Base-by-base conservation (phyloP, 1,140 invertebrate species). In the Amyelois transitella region DNA sequence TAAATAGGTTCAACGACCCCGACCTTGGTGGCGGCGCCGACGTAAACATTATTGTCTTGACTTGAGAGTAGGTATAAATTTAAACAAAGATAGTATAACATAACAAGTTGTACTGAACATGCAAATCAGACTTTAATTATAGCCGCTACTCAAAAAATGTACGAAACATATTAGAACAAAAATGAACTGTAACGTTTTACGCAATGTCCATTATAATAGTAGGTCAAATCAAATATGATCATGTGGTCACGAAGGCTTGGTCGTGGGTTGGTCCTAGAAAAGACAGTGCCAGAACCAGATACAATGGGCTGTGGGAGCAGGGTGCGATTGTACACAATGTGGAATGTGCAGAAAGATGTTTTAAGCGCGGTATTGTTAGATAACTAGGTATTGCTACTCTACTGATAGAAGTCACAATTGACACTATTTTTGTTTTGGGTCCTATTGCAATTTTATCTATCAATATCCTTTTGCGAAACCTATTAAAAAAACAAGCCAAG, bases 1-100 rank as follows among this genome's bases (percentile, higher is more conserved):
- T 72, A 75, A 74, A 72, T 66, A 64, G 66, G 80, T 83, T 83
- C 80, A 81, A 69, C 64, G 71, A 77, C 69, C 71, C 56, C 70
- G 75, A 79, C 78, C 76, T 81, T 79, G 78, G 55, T 60, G 70
- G 48, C 62, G 64, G 63, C 64, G 66, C 64, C 64, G 67, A 70
- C 72, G 70, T 59, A 73, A 66, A 72, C 52, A 62, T 47, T 72
- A 74, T 73, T 72, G 69, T 73, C 66, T 73, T 66, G 53, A 51
- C 25, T 51, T 51, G 43, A 53, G 38, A 60, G n/a, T n/a, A n/a
- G n/a, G n/a, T 38, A 38, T 14, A 38, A 49, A 32, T 53, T 51
- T 43, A 60, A 60, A 63, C 63, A 67, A 66, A 60, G 32, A 64
- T 76, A 72, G 62, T 51, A 53, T 69, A 75, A 72, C 53, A 49